phyloP scores from a whole-genome alignment of 2,113 vertebrate species.

The Dicentrarchus labrax region DNA sequence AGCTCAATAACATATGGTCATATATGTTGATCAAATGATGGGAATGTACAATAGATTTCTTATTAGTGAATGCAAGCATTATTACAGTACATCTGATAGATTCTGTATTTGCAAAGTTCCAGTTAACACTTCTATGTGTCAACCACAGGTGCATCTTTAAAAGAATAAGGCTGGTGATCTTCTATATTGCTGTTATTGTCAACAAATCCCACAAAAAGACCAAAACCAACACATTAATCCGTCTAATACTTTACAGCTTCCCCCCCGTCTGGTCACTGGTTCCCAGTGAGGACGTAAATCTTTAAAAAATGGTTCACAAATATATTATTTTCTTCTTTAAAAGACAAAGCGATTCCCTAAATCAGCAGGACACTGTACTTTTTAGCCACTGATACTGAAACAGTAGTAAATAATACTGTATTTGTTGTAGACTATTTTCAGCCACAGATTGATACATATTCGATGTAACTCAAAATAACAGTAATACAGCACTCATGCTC shows the following conservation, averaged over 20 bases:
- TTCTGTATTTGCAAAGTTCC: conserved; percentile 25
- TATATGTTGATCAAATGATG: conserved; percentile 7
- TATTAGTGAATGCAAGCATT: conserved; percentile 35
- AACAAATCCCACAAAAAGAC: conserved; percentile 4
- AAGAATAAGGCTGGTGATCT: conserved; percentile 42
- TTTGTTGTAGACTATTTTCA: neutral
- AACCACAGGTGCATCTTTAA: conserved; percentile 20
- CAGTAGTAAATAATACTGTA: neutral
- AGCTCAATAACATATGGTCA: neutral
- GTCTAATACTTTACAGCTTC: neutral
- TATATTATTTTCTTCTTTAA: neutral
- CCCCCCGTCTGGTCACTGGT: neutral
- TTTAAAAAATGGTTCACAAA: neutral
- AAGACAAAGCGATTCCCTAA: neutral
- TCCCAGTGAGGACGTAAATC: no score
- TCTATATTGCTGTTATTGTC: conserved; percentile 4
- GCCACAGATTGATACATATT: neutral
- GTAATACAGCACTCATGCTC: neutral
- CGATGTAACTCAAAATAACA: neutral
- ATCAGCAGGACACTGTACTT: neutral
- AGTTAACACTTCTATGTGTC: conserved; percentile 32
- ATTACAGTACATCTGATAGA: conserved; percentile 52
- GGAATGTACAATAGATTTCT: conserved; percentile 34
- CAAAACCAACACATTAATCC: neutral
- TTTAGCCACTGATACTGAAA: neutral